Conservation (phyloP, 2,113 vertebrate species). For the Nyctereutes procyonoides region DNA sequence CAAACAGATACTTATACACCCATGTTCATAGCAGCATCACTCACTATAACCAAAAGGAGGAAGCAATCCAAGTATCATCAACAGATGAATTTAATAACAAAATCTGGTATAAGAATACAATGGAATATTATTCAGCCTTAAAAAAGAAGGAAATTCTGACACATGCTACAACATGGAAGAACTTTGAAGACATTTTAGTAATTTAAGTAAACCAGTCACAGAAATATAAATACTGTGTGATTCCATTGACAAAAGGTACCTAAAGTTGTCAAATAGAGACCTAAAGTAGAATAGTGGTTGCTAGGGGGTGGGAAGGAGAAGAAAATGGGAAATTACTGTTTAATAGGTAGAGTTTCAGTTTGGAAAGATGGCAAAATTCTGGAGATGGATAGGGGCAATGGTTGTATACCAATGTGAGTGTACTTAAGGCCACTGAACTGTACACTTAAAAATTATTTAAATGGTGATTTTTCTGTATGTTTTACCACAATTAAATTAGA, state of each 20-base stretch:
- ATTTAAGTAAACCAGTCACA: background rate
- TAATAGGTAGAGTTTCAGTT: background rate
- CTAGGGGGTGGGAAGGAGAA: background rate
- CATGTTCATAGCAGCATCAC: background rate
- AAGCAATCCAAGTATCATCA: background rate
- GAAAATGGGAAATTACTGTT: background rate
- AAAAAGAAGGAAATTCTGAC: background rate
- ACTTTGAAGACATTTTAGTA: background rate
- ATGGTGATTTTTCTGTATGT: background rate
- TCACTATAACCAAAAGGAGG: background rate
- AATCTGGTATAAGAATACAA: background rate
- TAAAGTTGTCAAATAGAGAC: background rate
- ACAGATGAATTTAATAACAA: background rate
- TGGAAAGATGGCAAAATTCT: background rate
- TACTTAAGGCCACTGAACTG: background rate
- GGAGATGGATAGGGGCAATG: background rate
- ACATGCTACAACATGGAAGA: background rate
- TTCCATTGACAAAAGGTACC: background rate
- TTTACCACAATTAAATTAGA: background rate
- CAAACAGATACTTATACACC: background rate
- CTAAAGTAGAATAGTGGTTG: background rate
- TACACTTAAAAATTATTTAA: background rate
- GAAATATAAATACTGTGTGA: background rate
- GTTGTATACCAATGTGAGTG: background rate
- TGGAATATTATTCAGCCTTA: background rate